A percentile compares a stretch with the other conserved stretches of the same genome.
Evolutionary conservation across 2,888 invertebrate genomes (phyloP).

Genomic region (Globia sparganii): DNA sequence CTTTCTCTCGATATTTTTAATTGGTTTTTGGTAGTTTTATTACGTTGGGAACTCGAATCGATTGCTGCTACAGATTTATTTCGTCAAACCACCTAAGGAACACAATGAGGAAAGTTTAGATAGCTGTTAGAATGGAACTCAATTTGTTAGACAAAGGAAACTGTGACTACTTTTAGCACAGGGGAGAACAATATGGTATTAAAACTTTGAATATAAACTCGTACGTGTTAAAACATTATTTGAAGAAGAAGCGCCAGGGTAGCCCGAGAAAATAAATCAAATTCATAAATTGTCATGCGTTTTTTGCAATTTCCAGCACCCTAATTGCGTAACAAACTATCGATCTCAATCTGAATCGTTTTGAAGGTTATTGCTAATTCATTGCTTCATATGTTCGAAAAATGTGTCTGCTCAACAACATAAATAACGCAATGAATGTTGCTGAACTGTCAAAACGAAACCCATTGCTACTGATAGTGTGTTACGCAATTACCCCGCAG

Average conservation of each 20-base stretch:
- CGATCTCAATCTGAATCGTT: no score
- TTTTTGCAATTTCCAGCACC: no score
- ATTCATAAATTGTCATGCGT: neutral
- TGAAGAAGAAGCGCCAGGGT: neutral
- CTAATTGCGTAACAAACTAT: no score
- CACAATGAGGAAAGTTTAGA: conserved; percentile 50
- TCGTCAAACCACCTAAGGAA: conserved; percentile 21
- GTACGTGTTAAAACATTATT: neutral
- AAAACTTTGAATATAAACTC: conserved; percentile 6
- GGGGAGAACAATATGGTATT: conserved; percentile 5
- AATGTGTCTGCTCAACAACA: no score
- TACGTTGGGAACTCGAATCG: conserved; percentile 39
- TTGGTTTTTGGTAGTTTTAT: conserved; percentile 41
- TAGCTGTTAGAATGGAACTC: conserved; percentile 31
- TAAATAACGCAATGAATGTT: no score
- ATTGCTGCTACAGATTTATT: conserved; percentile 47
- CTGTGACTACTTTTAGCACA: conserved; percentile 14
- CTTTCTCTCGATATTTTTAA: conserved; percentile 37
- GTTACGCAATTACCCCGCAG: no score
- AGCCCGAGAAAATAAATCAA: neutral
- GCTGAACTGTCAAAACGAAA: no score
- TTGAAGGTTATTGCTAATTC: no score
- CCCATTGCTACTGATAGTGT: no score
- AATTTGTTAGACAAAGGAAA: conserved; percentile 40
- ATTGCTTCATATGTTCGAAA: no score